Conservation (phyloP, 2,888 invertebrate genomes). For the Chloroclystis v-ata region DNA sequence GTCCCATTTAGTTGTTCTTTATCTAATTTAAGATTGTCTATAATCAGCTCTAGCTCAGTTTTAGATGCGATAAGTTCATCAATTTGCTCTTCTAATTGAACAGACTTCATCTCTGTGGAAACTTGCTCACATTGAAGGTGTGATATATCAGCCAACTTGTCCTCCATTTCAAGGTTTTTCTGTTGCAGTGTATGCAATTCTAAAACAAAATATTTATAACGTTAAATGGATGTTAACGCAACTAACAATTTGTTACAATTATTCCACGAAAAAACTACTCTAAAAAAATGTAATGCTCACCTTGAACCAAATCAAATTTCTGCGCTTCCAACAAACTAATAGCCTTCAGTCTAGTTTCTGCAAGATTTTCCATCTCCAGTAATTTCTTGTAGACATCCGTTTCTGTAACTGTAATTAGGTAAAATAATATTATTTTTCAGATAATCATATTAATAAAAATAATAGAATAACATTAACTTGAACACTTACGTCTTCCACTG, state of each 20-base stretch:
- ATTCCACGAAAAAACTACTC: too few relatives aligned
- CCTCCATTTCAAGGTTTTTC: constrained; percentile 80
- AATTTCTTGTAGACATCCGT: constrained; percentile 72
- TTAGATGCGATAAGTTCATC: constrained; percentile 76
- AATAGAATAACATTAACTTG: background rate
- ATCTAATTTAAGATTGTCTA: constrained; percentile 70
- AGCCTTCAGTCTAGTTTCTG: constrained; percentile 77
- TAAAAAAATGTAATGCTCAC: constrained; percentile 38
- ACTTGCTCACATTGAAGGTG: constrained; percentile 83
- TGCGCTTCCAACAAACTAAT: constrained; percentile 81
- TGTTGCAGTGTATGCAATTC: constrained; percentile 79
- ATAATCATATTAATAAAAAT: background rate
- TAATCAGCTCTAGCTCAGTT: constrained; percentile 66
- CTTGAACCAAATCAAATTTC: constrained; percentile 82
- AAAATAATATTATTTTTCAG: background rate
- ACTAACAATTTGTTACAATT: too few relatives aligned
- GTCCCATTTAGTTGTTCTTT: constrained; percentile 74
- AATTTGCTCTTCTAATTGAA: constrained; percentile 87
- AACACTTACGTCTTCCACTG: constrained; percentile 80
- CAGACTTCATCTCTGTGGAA: constrained; percentile 86
- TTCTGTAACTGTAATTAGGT: constrained; percentile 62
- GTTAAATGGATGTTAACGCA: too few relatives aligned
- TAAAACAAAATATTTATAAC: constrained; percentile 30
- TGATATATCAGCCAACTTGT: constrained; percentile 78
- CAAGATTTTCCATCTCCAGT: constrained; percentile 66